Evolutionary conservation across 2,113 vertebrate genomes (phyloP).

Genomic region (Eulacestoma nigropectus): DNA sequence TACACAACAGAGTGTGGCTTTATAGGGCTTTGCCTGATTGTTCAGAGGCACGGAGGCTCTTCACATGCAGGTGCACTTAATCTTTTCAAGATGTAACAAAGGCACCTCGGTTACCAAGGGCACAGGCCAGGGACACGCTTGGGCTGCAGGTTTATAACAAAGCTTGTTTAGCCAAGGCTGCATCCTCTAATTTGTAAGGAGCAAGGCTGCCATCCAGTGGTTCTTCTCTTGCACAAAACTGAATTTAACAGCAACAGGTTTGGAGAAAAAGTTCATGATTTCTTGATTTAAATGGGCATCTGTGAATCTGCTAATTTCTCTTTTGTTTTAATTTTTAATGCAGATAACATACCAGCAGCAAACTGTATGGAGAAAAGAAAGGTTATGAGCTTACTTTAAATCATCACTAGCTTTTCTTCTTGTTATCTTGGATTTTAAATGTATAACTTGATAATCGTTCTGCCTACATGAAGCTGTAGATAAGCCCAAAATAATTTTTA

Average conservation of each 20-base stretch:
- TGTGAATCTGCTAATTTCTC: neutral
- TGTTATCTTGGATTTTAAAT: neutral
- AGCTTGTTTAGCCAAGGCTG: neutral
- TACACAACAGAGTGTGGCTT: conserved; percentile 34
- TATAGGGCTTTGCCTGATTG: conserved; percentile 63
- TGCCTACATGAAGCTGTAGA: neutral
- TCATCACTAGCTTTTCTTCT: neutral
- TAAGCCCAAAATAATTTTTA: neutral
- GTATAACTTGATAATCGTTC: neutral
- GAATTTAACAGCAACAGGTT: neutral
- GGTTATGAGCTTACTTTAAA: neutral
- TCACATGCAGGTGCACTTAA: no score
- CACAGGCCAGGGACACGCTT: neutral
- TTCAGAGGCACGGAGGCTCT: no score
- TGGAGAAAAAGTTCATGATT: neutral
- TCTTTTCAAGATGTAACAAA: no score
- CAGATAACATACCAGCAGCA: neutral
- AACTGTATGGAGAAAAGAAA: neutral
- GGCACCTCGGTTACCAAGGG: neutral
- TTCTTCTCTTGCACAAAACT: neutral
- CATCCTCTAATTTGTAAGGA: neutral
- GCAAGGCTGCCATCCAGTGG: conserved; percentile 71
- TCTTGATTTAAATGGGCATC: neutral
- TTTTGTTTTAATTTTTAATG: neutral
- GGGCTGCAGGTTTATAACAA: neutral